Evolutionary conservation across 1,140 invertebrate species (phyloP).

Genomic region (Drosophila murphyi): DNA sequence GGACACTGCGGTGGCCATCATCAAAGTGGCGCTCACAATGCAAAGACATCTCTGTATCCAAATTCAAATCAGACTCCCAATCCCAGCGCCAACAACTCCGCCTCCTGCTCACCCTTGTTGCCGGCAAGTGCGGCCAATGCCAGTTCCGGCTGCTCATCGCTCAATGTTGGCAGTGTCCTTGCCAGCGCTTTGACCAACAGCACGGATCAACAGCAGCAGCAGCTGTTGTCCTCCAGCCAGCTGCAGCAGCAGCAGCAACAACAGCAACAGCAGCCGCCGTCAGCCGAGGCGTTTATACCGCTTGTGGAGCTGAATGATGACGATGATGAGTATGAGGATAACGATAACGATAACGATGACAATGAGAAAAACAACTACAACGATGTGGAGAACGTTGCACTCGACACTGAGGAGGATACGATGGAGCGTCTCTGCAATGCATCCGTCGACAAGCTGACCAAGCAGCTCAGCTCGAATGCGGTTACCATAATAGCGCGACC

Average conservation of each 20-base stretch:
- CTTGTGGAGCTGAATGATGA: slow-evolving; percentile 71
- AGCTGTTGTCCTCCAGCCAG: background rate
- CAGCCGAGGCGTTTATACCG: slow-evolving; percentile 48
- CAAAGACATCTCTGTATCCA: background rate
- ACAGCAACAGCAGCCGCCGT: background rate
- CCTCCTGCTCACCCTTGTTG: background rate
- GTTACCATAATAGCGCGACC: slow-evolving; percentile 79
- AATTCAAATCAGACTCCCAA: background rate
- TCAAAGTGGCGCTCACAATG: background rate
- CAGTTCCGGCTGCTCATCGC: too few relatives aligned
- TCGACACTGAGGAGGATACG: background rate
- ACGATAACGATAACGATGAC: slow-evolving; percentile 20
- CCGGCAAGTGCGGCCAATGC: background rate
- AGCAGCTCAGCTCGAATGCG: slow-evolving; percentile 79
- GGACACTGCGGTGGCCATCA: slow-evolving; percentile 69
- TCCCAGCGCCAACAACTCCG: slow-evolving; percentile 6
- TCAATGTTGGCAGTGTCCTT: slow-evolving; percentile 28
- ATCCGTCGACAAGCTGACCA: slow-evolving; percentile 78
- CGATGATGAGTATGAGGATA: slow-evolving; percentile 51
- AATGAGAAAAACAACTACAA: background rate
- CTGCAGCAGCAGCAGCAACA: background rate
- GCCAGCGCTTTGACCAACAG: slow-evolving; percentile 39
- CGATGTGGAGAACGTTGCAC: background rate
- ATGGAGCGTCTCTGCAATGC: slow-evolving; percentile 32
- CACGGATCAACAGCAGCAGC: slow-evolving; percentile 13